Evolutionary conservation across 2,888 invertebrate genomes (phyloP), one percentile per base, ranked within the genome.

Genomic region (Lasioglossum figueresi): DNA sequence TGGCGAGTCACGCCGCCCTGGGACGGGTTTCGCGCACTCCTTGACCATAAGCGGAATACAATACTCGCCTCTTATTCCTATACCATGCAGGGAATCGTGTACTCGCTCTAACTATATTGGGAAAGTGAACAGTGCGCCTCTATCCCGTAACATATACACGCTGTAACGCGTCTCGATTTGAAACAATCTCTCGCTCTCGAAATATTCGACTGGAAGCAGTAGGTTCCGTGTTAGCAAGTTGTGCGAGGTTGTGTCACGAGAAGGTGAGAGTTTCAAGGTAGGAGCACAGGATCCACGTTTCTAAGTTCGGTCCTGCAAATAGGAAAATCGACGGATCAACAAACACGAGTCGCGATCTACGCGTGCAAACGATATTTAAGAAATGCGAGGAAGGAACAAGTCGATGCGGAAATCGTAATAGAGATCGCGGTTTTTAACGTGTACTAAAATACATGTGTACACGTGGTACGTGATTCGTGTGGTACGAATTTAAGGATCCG

Each of bases 21-120:
- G 40, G 88, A 84, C 86, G 79, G 76, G 90, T 87, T 89, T 82
- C 79, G 86, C 88, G 77, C 88, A 87, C 88, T 89, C 87, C 88
- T 90, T 92, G 85, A 88, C 92, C 92, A 91, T 92, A 92, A 89
- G 86, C 82, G 91, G 92, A 85, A 74, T 81, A 90, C 88, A 88
- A 89, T 89, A 73, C 81, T 81, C 3, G 27, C 71, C 76, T 27
- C 63, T 82, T 72, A 72, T 77, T 63, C 56, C 68, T 40, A 31
- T 48, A 59, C 68, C 31, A 19, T 63, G 70, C 63, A 19, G 72
- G 12, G 31, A 34, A 27, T 52, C 66, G 34, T 27, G 59, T 63
- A 73, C 37, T 31, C 23, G 66, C 34, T 83, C 19, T n/a, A 63
- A 48, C 84, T 81, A 74, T 80, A 81, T 74, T 43, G 45, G 77